Evolutionary conservation across 2,888 invertebrate genomes (phyloP).

Genomic region (Parnassius apollo): DNA sequence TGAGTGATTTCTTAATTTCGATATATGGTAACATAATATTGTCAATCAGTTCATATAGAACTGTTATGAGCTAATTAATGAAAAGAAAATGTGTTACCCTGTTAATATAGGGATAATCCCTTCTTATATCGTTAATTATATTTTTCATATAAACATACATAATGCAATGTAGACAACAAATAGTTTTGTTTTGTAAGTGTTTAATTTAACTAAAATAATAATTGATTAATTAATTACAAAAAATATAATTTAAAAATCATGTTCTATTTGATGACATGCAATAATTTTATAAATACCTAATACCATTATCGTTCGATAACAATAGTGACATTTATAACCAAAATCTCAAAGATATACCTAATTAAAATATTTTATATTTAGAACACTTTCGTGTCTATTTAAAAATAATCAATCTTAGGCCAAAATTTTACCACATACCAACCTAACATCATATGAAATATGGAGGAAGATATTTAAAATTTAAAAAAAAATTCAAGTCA

Average conservation of each 20-base stretch:
- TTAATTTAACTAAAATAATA: no score
- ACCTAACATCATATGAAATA: conserved; percentile 46
- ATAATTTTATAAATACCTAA: neutral
- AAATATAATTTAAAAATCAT: no score
- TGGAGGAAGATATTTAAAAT: conserved; percentile 51
- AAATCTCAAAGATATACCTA: neutral
- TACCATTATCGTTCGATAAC: conserved; percentile 6
- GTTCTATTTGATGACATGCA: no score
- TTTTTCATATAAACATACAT: no score
- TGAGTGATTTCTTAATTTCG: conserved; percentile 36
- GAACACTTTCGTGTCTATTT: conserved; percentile 26
- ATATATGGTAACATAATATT: conserved; percentile 51
- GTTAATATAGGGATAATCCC: no score
- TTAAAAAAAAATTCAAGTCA: conserved; percentile 43
- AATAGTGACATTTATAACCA: conserved; percentile 7
- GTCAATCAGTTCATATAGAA: conserved; percentile 35
- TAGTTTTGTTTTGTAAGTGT: no score
- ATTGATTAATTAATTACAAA: no score
- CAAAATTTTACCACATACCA: conserved; percentile 37
- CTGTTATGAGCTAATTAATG: no score
- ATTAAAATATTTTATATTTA: conserved; percentile 8
- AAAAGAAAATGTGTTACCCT: no score
- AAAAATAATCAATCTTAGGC: conserved; percentile 33
- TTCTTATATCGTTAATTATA: no score
- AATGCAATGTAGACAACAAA: no score